Percentiles rank a stretch among this genome's conserved stretches.
phyloP scores from a whole-genome alignment of 2,797 vertebrate genomes.

The Aphelocoma californica region DNA sequence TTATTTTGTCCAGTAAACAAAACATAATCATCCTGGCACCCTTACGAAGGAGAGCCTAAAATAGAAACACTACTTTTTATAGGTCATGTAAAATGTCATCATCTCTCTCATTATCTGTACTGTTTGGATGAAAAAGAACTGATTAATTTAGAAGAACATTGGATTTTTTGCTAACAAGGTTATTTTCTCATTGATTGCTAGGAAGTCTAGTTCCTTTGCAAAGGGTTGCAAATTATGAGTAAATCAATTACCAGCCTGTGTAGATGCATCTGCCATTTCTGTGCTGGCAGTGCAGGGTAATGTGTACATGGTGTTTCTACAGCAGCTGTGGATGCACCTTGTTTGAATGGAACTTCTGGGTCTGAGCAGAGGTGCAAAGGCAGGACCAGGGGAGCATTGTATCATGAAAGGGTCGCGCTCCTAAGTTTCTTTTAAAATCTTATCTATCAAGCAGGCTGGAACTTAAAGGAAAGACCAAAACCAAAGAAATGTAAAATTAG shows the following conservation, averaged over 20 bases:
- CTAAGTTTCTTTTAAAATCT: not conserved
- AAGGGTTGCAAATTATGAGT: not conserved
- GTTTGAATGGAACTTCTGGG: not conserved
- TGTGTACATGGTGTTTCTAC: not conserved
- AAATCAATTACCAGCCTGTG: constrained; percentile 19
- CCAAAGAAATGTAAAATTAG: not conserved
- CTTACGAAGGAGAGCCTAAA: constrained; percentile 31
- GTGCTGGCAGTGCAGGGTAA: not conserved
- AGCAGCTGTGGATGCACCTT: not conserved
- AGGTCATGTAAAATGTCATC: constrained; percentile 50
- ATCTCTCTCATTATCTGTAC: constrained; percentile 54
- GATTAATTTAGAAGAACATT: constrained; percentile 61
- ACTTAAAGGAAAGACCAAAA: not conserved
- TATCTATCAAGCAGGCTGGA: not conserved
- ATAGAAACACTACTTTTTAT: constrained; percentile 52
- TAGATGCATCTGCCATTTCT: not conserved
- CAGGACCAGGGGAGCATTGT: fast-evolving
- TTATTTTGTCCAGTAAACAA: constrained; percentile 65
- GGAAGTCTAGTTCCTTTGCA: constrained; percentile 45
- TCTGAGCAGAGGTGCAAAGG: not conserved
- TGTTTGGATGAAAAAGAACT: constrained; percentile 58
- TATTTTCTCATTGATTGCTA: constrained; percentile 59
- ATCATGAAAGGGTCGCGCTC: fast-evolving
- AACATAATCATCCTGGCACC: constrained; percentile 58
- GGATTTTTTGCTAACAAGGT: constrained; percentile 63